These are phyloP conservation scores for Tragulus kanchil DNA, from an alignment of 2,113 vertebrate species.

Conservation along the genomic window DNA sequence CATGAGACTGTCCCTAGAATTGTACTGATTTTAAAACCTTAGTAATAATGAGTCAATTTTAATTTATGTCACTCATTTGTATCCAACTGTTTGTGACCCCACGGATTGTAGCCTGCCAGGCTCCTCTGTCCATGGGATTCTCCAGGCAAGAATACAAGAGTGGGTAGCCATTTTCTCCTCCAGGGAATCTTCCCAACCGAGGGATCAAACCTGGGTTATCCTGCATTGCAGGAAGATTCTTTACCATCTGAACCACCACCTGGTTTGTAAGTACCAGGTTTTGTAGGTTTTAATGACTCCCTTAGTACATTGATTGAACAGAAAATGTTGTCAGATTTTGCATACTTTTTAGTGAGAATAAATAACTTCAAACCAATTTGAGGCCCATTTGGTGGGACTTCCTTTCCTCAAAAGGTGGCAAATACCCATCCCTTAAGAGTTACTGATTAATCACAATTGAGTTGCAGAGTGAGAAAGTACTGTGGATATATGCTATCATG, in stretches of 20 bases:
- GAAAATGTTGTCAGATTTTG: conserved; percentile 1
- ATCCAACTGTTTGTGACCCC: no score
- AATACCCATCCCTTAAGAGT: background rate
- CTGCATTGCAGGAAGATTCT: no score
- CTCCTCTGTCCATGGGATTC: no score
- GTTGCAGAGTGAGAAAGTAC: background rate
- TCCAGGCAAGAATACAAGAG: no score
- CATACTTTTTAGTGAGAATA: background rate
- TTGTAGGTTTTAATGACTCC: background rate
- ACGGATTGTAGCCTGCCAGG: no score
- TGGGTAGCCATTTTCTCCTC: no score
- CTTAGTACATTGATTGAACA: background rate
- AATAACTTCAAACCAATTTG: conserved; percentile 4
- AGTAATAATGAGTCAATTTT: background rate
- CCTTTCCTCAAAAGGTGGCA: background rate
- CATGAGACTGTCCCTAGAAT: background rate
- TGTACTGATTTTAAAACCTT: conserved; percentile 6
- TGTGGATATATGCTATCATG: background rate
- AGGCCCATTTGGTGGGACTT: background rate
- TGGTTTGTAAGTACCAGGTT: background rate
- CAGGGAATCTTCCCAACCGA: no score
- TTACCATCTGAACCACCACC: no score
- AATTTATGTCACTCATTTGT: background rate
- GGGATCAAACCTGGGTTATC: no score
- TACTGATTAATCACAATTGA: background rate